phyloP scores from a whole-genome alignment of 2,113 vertebrate species.

The Choloepus hoffmanni region DNA sequence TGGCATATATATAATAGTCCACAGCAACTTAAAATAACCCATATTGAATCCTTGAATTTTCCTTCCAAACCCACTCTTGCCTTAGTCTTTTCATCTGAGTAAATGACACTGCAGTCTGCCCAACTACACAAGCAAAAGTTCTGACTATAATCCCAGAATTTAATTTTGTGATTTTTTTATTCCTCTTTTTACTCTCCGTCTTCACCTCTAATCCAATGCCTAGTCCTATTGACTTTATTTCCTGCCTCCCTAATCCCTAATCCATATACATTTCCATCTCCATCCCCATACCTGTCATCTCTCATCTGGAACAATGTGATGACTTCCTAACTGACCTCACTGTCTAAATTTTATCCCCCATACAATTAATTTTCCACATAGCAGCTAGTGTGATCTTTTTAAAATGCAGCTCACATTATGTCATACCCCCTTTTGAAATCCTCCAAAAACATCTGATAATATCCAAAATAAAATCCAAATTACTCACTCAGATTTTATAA shows the following conservation, averaged over 20 bases:
- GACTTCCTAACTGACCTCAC: background rate
- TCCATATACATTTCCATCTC: background rate
- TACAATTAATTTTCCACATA: background rate
- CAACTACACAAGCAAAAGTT: background rate
- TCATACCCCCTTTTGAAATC: background rate
- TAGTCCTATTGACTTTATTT: background rate
- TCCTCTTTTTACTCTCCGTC: background rate
- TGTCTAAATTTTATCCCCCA: background rate
- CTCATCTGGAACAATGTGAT: background rate
- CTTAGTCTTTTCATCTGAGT: background rate
- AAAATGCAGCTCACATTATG: background rate
- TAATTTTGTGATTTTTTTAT: background rate
- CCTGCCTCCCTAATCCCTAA: background rate
- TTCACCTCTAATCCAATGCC: background rate
- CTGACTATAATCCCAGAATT: background rate
- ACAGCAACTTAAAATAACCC: background rate
- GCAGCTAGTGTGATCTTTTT: background rate
- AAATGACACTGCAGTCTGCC: background rate
- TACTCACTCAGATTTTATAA: slow-evolving; percentile 7
- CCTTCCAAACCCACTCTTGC: background rate
- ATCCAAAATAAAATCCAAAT: background rate
- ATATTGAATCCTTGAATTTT: background rate
- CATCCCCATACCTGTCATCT: background rate
- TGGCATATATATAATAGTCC: background rate
- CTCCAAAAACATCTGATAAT: background rate